These are phyloP conservation scores for Pelagia noctiluca DNA, from an alignment of 30 jellyfish, hydroid and myxozoan genomes.

Conservation along the genomic window DNA sequence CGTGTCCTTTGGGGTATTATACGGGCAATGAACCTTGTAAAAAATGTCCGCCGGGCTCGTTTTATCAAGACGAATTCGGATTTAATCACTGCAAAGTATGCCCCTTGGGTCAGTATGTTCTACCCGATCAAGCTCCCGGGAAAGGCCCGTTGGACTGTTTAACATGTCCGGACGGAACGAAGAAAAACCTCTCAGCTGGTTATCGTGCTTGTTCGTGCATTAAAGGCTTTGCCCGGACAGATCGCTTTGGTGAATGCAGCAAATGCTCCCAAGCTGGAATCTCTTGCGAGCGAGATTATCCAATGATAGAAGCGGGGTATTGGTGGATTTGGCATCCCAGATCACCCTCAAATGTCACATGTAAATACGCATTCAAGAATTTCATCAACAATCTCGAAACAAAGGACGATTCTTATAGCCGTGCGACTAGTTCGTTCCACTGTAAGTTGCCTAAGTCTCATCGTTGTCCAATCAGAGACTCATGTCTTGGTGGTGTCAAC, in stretches of 20 bases:
- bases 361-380: neutral
- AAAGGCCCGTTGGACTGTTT: conserved; percentile 33
- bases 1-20: conserved; percentile 37
- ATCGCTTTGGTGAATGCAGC: conserved; percentile 55
- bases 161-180: conserved; percentile 64
- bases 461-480: conserved; percentile 33
- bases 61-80: conserved; percentile 60
- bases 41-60: conserved; percentile 49
- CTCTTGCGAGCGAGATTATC: conserved; percentile 26
- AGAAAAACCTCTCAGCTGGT: conserved; percentile 33
- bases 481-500: conserved; percentile 51
- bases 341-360: neutral
- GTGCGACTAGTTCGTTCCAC: neutral
- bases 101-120: conserved; percentile 57
- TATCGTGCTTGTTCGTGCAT: conserved; percentile 56
- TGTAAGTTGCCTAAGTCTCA: conserved; percentile 33
- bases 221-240: conserved; percentile 9
- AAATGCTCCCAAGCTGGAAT: conserved; percentile 34
- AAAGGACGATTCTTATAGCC: conserved; percentile 14
- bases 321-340: conserved; percentile 36
- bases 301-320: conserved; percentile 18
- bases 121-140: conserved; percentile 44
- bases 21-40: neutral
- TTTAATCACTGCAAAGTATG: conserved; percentile 30
- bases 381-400: conserved; percentile 34